phyloP scores from a whole-genome alignment of 2,888 invertebrate species.

The Drosophila mulleri region DNA sequence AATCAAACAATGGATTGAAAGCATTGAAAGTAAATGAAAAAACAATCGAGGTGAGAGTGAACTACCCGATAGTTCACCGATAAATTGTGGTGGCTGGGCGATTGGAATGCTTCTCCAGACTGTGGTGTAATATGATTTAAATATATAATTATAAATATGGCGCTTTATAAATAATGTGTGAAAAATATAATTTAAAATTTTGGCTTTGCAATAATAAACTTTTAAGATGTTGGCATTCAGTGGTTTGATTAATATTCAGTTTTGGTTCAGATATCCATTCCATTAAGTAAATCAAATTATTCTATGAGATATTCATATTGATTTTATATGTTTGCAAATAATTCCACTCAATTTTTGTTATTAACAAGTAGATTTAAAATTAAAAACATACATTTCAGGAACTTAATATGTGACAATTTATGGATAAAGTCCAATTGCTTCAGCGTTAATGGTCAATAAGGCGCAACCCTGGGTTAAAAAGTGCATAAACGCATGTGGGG shows the following conservation, averaged over 20 bases:
- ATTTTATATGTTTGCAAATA: neutral
- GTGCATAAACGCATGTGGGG: constrained; percentile 58
- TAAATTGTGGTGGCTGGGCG: constrained; percentile 36
- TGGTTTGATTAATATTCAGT: too few relatives aligned
- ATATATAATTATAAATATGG: neutral
- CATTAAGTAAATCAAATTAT: neutral
- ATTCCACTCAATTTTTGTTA: neutral
- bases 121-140: constrained; percentile 3
- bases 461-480: constrained; percentile 62
- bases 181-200: neutral
- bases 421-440: constrained; percentile 30
- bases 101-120: neutral
- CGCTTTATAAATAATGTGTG: neutral
- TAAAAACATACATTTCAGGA: neutral
- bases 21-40: neutral
- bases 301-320: neutral
- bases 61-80: constrained; percentile 45
- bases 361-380: neutral
- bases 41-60: constrained; percentile 16
- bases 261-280: neutral
- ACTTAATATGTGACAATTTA: constrained; percentile 19
- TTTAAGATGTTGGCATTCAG: neutral
- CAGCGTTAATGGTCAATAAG: constrained; percentile 45
- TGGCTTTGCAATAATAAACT: neutral
- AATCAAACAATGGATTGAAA: constrained; percentile 20